A percentile compares a stretch with the other conserved stretches of the same genome.
Evolutionary conservation across 2,888 invertebrate species (phyloP).

Genomic region (Drosophila melanocephala): DNA sequence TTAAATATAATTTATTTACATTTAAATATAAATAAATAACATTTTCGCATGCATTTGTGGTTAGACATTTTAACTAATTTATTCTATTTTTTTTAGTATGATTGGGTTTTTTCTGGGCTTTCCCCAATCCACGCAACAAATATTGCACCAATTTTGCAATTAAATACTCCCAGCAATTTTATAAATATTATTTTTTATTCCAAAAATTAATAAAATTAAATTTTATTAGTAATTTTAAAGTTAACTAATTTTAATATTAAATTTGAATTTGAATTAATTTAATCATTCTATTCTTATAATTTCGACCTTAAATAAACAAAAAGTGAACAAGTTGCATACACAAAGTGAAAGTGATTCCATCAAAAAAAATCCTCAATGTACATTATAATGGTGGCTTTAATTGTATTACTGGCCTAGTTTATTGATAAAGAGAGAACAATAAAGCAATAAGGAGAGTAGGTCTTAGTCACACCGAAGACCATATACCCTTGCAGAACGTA

Average conservation of each 20-base stretch:
- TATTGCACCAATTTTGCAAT: background rate
- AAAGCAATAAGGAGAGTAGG: background rate
- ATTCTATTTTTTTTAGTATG: background rate
- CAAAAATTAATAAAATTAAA: rapidly evolving
- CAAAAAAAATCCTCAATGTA: background rate
- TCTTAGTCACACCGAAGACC: background rate
- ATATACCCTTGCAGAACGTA: background rate
- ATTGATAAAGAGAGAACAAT: background rate
- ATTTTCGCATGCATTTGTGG: too few species aligned
- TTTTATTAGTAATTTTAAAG: background rate
- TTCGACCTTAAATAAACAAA: background rate
- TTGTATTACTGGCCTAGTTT: background rate
- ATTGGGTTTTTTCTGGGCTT: background rate
- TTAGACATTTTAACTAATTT: background rate
- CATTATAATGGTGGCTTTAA: background rate
- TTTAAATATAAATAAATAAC: background rate
- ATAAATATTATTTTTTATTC: too few species aligned
- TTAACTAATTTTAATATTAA: background rate
- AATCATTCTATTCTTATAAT: background rate
- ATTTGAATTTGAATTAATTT: background rate
- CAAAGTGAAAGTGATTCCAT: background rate
- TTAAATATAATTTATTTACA: background rate
- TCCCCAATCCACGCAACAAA: background rate
- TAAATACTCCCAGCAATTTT: too few species aligned
- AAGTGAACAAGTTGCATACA: background rate